Base-by-base conservation (phyloP, 1,140 invertebrate genomes). In the Pseudomyrmex concolor region DNA sequence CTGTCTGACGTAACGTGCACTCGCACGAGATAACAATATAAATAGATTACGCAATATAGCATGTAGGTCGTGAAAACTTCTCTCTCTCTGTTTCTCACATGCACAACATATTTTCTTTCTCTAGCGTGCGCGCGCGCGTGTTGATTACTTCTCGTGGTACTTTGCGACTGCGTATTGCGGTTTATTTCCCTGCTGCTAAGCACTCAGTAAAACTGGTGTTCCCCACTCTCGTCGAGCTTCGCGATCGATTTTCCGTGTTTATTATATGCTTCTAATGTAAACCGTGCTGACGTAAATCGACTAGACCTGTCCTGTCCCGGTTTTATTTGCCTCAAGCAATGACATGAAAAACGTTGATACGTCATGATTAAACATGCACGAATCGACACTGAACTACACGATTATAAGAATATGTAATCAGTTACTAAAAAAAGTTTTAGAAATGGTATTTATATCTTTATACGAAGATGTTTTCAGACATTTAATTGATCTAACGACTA, bases 1-100 rank as follows among this genome's bases (percentile, higher is more conserved):
- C 50, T 59, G 66, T 66, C 74, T 90, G 89, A 89, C 85, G 87
- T 87, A 88, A 90, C 82, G 15, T 77, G 13, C 72, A 50, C 34
- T 51, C 51, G 55, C 62, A 57, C 62, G 59, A 91, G 87, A 90
- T 89, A 91, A 91, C 88, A 90, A 91, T 91, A 92, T 92, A 91
- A 92, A 92, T 92, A 92, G 91, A 92, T 93, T 93, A 93, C 87
- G 92, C 92, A 93, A 93, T 88, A 83, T 64, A 55, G 68, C 71
- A 4, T 62, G 76, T 88, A 84, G 78, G 71, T 77, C 67, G 84
- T 84, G 81, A 88, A 89, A 78, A 54, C 63, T 17, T 82, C 9
- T 67, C 2, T 83, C 0, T 81, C 60, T 50, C 50, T 66, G 1
- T 25, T 8, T 50, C 15, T 34, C 2, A 45, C 4, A 72, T n/a